These are phyloP conservation scores for Malthinus flaveolus DNA, from an alignment of 2,888 invertebrate species.

Conservation along the genomic window DNA sequence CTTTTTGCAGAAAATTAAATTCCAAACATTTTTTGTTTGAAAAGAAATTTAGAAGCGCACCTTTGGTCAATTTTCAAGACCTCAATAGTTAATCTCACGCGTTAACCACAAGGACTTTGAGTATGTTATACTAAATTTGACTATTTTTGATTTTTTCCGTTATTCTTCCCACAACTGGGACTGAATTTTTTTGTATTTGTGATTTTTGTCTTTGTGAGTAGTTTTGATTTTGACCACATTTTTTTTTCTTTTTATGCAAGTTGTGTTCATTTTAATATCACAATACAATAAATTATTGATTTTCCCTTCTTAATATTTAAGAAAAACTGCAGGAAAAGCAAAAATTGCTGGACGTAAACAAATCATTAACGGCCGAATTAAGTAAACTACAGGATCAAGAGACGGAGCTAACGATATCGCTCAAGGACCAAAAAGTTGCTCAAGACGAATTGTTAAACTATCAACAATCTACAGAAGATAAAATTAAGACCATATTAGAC, in stretches of 20 bases:
- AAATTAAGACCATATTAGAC: slow-evolving; percentile 49
- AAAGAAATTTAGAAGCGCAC: too few species aligned
- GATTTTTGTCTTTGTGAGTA: too few species aligned
- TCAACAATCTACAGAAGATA: slow-evolving; percentile 49
- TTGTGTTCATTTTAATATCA: slow-evolving; percentile 13
- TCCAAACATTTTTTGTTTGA: too few species aligned
- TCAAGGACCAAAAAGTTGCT: slow-evolving; percentile 49
- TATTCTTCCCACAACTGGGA: too few species aligned
- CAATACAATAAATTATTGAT: slow-evolving; percentile 18
- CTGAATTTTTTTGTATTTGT: too few species aligned
- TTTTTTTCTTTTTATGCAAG: slow-evolving; percentile 12
- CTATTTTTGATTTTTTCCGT: too few species aligned
- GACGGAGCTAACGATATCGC: slow-evolving; percentile 52
- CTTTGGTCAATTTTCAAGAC: too few species aligned
- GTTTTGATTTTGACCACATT: too few species aligned
- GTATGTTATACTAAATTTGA: too few species aligned
- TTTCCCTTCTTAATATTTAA: slow-evolving; percentile 41
- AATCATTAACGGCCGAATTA: slow-evolving; percentile 49
- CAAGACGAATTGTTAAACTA: slow-evolving; percentile 47
- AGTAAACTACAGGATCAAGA: slow-evolving; percentile 52
- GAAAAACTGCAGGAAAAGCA: slow-evolving; percentile 53
- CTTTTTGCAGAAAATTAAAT: too few species aligned
- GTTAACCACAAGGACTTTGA: too few species aligned
- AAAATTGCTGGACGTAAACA: slow-evolving; percentile 49
- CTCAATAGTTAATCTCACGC: too few species aligned